phyloP scores from a whole-genome alignment of 2,888 invertebrate genomes.

The Keiferia lycopersicella region DNA sequence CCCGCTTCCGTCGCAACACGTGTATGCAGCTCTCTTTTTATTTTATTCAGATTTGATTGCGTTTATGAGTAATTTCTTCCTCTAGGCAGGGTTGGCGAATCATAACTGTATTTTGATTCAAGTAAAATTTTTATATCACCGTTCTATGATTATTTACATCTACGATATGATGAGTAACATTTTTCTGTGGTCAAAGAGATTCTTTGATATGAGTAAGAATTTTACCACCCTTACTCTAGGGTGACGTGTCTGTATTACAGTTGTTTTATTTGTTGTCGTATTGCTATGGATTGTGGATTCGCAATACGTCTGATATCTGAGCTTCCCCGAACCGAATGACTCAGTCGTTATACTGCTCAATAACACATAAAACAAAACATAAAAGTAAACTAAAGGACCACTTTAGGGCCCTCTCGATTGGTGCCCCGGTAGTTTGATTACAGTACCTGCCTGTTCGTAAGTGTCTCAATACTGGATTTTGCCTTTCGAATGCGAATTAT shows the following conservation, averaged over 20 bases:
- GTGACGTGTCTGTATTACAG: constrained; percentile 13
- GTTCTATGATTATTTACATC: no score
- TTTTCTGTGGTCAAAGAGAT: neutral
- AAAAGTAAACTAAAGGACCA: constrained; percentile 18
- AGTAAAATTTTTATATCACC: no score
- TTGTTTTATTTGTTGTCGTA: constrained; percentile 2
- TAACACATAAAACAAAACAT: constrained; percentile 16
- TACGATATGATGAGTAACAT: neutral
- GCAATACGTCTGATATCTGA: neutral
- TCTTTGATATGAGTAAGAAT: no score
- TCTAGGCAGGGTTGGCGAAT: neutral
- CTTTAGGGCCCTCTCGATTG: constrained; percentile 9
- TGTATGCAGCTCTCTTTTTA: constrained; percentile 46
- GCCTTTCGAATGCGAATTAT: neutral
- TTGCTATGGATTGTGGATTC: neutral
- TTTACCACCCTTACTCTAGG: neutral
- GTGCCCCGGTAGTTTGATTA: neutral
- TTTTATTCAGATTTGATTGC: constrained; percentile 46
- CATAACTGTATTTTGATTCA: neutral
- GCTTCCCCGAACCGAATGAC: constrained; percentile 12
- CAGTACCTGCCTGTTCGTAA: constrained; percentile 2
- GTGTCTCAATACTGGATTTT: constrained; percentile 7
- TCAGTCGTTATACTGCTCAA: constrained; percentile 9
- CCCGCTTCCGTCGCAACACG: constrained; percentile 65
- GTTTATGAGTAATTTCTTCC: constrained; percentile 34